Evolutionary conservation across 1,140 invertebrate genomes (phyloP), one percentile per base, ranked within the genome.

Genomic region (Rhagoletis pomonella): DNA sequence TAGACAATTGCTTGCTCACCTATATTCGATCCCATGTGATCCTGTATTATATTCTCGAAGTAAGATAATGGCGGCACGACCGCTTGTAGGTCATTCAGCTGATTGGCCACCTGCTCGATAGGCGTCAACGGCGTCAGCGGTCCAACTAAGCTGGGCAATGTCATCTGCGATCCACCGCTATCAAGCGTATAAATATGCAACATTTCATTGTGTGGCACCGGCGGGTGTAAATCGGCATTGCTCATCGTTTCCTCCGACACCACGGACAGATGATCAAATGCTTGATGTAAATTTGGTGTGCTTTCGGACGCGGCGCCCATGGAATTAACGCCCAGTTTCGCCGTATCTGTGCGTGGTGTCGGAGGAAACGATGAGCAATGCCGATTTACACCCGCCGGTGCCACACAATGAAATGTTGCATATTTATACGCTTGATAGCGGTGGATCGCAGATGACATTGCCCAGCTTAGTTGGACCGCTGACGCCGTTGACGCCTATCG

Each of bases 191-290:
- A 81, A 44, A 88, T 87, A 58, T 91, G 89, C 77, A 89, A 87
- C 84, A 91, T 89, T 44, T 92, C 90, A 50, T 89, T 88, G 19
- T 89, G 90, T 58, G 90, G 91, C 6, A 65, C 87, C 73, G 90
- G 86, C 0, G 59, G 50, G n/a, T 44, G 50, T 6, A 87, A 50
- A 65, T 94, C 94, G 89, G 94, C 94, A 91, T 95, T 94, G 86
- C 94, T 94, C 87, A 90, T 93, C 17, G 95, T 96, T 89, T 97
- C 96, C 89, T 97, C 96, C 1, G 96, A 95, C 1, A 97, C 96
- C 1, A 96, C 95, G 47, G 95, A 96, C 39, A 97, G 94, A 91
- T 96, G 95, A 90, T 97, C 96, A 90, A 96, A 96, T 87, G 93
- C 69, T 29, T 85, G 62, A 47, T 87, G 77, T 62, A 88, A 59